Evolutionary conservation across 2,888 invertebrate genomes (phyloP), one percentile per base, ranked within the genome.

Genomic region (Stenodera caucasica): DNA sequence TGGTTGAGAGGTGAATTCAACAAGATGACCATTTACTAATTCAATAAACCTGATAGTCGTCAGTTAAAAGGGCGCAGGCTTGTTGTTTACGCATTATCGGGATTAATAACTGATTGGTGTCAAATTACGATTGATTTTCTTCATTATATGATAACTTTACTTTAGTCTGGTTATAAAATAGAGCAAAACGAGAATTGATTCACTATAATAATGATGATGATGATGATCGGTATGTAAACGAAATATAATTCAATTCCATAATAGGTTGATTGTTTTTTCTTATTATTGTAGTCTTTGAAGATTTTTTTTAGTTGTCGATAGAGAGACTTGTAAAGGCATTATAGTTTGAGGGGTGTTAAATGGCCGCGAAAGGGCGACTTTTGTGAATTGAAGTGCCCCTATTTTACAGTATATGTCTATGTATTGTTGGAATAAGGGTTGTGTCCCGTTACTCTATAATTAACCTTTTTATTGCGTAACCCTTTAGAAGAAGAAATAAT

Each of bases 31-130:
- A 69, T 21, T 18, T 21, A 45, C 45, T 45, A 71, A 75, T 69
- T 71, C 73, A 74, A 74, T 73, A 74, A 74, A 72, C 68, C 67
- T 66, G 70, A 70, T 58, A 58, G 58, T 49, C 18, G 55, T 23
- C 32, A 29, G 52, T 49, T 45, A 37, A 58, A 65, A 62, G 66
- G 64, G 60, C 57, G 60, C 66, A 67, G 64, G 69, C 62, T 66
- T 64, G 64, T 61, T 72, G 73, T 74, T 75, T 73, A 72, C 72
- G 71, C 71, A 71, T 74, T 75, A 74, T 73, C 74, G 69, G 74
- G 74, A 76, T 76, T 77, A 77, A 76, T 77, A 77, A 77, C 77
- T 76, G 77, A 77, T 77, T 77, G 77, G 77, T 76, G 73, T 77
- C 74, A 69, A 72, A 73, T 77, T 77, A 74, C 77, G 71, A 75